Conservation (phyloP, 2,888 invertebrate genomes). For the Heliconius sara region DNA sequence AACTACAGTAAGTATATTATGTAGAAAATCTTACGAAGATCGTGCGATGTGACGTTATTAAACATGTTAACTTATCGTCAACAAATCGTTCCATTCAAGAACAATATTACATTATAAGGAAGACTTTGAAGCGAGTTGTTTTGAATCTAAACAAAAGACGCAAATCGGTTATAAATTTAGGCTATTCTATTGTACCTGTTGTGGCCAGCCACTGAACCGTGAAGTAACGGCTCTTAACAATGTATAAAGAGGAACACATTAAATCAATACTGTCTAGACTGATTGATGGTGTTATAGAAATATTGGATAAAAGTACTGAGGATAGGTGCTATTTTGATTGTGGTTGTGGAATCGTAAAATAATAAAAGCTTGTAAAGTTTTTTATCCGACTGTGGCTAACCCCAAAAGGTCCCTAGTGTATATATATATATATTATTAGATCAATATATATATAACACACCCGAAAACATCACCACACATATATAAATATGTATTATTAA, state of each 20-base stretch:
- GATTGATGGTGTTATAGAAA: slow-evolving; percentile 21
- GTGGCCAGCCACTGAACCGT: slow-evolving; percentile 28
- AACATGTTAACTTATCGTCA: too few species aligned
- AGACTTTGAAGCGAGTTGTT: not conserved
- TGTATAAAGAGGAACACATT: slow-evolving; percentile 29
- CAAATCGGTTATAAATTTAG: slow-evolving; percentile 17
- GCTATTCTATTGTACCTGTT: slow-evolving; percentile 22
- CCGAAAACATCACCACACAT: not conserved
- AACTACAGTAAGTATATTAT: too few species aligned
- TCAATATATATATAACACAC: not conserved
- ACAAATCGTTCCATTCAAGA: too few species aligned
- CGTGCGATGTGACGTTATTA: too few species aligned
- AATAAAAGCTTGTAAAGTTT: not conserved
- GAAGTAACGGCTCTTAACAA: slow-evolving; percentile 27
- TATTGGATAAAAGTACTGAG: not conserved
- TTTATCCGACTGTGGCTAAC: not conserved
- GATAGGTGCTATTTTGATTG: not conserved
- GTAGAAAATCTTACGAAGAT: too few species aligned
- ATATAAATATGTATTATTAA: not conserved
- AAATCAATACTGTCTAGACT: slow-evolving; percentile 41
- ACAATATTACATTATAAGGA: not conserved
- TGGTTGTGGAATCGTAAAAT: not conserved
- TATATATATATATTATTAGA: not conserved
- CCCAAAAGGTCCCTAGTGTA: too few species aligned
- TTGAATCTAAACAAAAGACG: slow-evolving; percentile 19